Evolutionary conservation across 92 coral and sea anemone species (phyloP).

Genomic region (Bergia puertoricense): DNA sequence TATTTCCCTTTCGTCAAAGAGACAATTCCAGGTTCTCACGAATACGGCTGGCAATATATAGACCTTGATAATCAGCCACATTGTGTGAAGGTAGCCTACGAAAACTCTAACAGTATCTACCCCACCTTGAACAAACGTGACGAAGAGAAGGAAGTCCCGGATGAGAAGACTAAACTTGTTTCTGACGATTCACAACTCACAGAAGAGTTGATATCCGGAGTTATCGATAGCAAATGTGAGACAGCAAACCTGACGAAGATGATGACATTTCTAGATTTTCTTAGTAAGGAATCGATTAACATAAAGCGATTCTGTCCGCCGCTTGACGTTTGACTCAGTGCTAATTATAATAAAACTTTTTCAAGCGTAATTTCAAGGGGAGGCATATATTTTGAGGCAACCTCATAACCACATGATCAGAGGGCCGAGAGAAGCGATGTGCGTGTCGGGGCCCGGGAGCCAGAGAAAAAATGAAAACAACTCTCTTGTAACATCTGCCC

Average conservation of each 20-base stretch:
- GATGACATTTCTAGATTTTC: too few relatives aligned
- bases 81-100: constrained; percentile 56
- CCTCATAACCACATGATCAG: too few relatives aligned
- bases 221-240: background rate
- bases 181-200: background rate
- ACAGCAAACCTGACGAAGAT: background rate
- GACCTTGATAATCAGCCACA: constrained; percentile 65
- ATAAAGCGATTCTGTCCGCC: background rate
- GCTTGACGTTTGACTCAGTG: too few relatives aligned
- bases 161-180: background rate
- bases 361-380: too few relatives aligned
- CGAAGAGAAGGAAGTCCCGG: background rate
- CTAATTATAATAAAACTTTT: too few relatives aligned
- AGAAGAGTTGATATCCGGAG: background rate
- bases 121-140: background rate
- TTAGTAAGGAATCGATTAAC: background rate
- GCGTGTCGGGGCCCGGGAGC: too few relatives aligned
- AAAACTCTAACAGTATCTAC: constrained; percentile 21
- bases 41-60: constrained; percentile 51
- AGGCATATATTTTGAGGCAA: too few relatives aligned
- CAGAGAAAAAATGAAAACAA: too few relatives aligned
- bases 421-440: too few relatives aligned
- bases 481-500: too few relatives aligned
- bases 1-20: constrained; percentile 47
- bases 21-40: constrained; percentile 55